A percentile compares a stretch with the other conserved stretches of the same genome.
Evolutionary conservation across 1,140 invertebrate genomes (phyloP).

Genomic region (Drosophila bipectinata): DNA sequence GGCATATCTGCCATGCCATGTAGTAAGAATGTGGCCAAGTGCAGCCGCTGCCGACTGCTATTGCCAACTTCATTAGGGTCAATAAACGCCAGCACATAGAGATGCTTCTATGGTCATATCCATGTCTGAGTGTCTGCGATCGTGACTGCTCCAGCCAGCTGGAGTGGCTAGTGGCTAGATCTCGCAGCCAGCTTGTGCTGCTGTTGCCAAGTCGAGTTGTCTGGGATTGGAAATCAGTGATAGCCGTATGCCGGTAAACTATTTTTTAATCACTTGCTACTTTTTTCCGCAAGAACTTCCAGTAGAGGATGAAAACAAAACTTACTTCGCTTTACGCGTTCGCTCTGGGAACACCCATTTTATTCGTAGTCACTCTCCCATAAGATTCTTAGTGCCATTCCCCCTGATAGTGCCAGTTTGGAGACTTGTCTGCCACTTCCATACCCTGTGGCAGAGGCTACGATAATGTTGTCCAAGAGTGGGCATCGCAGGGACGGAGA

Average conservation of each 20-base stretch:
- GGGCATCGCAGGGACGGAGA: too few relatives aligned
- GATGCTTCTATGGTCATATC: conserved; percentile 17
- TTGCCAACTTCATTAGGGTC: conserved; percentile 71
- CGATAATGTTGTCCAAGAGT: too few relatives aligned
- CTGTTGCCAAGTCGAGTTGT: conserved; percentile 1
- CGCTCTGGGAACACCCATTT: too few relatives aligned
- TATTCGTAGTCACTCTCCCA: conserved; percentile 18
- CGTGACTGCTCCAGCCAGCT: conserved; percentile 29
- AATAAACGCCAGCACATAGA: conserved; percentile 68
- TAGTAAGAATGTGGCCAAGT: conserved; percentile 12
- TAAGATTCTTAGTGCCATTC: conserved; percentile 1
- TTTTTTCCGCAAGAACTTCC: too few relatives aligned
- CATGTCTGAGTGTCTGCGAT: conserved; percentile 27
- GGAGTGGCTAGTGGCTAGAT: too few relatives aligned
- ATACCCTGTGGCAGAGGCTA: too few relatives aligned
- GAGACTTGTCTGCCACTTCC: too few relatives aligned
- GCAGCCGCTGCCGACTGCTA: background rate
- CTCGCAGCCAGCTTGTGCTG: background rate
- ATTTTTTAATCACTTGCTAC: too few relatives aligned
- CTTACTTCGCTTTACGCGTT: too few relatives aligned
- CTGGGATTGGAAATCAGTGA: background rate
- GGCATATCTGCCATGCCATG: conserved; percentile 13
- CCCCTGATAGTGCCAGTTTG: conserved; percentile 26
- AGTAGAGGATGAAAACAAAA: too few relatives aligned
- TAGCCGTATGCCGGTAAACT: background rate